Percentiles rank a stretch among this genome's conserved stretches.
Evolutionary conservation across 2,797 vertebrate species (phyloP).

Genomic region (Catostomus latipinnis): DNA sequence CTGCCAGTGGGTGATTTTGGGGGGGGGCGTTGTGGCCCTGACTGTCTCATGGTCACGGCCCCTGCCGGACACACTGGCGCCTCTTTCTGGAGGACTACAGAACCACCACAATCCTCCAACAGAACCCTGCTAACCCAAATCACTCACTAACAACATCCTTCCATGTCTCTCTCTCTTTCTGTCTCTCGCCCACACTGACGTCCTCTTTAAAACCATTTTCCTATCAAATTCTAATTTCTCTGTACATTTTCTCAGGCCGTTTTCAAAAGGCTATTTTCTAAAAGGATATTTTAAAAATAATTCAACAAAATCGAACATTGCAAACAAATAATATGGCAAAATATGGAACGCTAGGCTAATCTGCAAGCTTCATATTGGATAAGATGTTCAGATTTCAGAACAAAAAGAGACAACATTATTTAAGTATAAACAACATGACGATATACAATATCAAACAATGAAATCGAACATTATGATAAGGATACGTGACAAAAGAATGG

Average conservation of each 20-base stretch:
- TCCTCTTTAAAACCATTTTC: constrained; percentile 56
- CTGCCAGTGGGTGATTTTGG: constrained; percentile 84
- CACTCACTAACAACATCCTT: constrained; percentile 67
- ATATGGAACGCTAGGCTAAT: too few species aligned
- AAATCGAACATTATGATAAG: too few species aligned
- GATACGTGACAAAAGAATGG: too few species aligned
- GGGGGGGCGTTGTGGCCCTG: constrained; percentile 78
- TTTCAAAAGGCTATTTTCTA: constrained; percentile 6
- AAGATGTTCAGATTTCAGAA: too few species aligned
- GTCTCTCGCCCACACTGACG: constrained; percentile 49
- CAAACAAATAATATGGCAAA: neutral
- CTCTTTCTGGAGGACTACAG: constrained; percentile 90
- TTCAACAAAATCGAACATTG: neutral
- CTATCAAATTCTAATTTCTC: constrained; percentile 41
- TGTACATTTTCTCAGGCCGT: constrained; percentile 39
- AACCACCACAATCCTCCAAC: constrained; percentile 89
- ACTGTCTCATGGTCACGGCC: constrained; percentile 85
- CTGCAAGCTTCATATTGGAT: too few species aligned
- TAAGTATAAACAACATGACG: too few species aligned
- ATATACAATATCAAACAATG: too few species aligned
- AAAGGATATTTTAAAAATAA: neutral
- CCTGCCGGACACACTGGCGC: constrained; percentile 89
- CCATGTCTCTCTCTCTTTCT: constrained; percentile 55
- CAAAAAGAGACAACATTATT: too few species aligned
- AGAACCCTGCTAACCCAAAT: constrained; percentile 83